phyloP scores from a whole-genome alignment of 2,888 invertebrate genomes.

The Aquatica leii region DNA sequence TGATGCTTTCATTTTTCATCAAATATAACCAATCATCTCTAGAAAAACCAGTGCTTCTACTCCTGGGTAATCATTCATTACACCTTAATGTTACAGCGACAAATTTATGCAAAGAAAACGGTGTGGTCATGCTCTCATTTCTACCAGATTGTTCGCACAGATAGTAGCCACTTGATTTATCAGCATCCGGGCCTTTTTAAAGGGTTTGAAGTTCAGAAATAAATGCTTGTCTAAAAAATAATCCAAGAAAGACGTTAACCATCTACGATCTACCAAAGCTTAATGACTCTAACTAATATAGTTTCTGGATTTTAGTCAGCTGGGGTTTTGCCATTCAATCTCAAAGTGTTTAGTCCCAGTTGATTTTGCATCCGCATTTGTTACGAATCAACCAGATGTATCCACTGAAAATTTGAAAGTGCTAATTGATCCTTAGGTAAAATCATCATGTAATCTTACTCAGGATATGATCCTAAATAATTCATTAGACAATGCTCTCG shows the following conservation, averaged over 20 bases:
- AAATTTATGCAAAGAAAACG: background rate
- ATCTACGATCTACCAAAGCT: constrained; percentile 57
- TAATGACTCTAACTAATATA: constrained; percentile 53
- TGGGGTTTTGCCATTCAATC: constrained; percentile 52
- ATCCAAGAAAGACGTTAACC: constrained; percentile 55
- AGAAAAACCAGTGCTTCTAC: constrained; percentile 12
- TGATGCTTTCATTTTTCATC: background rate
- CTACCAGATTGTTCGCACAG: background rate
- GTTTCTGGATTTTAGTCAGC: constrained; percentile 49
- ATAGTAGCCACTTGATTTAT: constrained; percentile 9
- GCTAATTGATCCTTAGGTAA: constrained; percentile 4
- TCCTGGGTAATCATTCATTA: constrained; percentile 7
- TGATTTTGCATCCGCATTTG: constrained; percentile 47
- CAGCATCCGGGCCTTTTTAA: constrained; percentile 1
- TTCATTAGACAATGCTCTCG: constrained; percentile 8
- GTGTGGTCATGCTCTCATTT: background rate
- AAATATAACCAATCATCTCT: background rate
- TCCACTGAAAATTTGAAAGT: constrained; percentile 1
- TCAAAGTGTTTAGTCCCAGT: constrained; percentile 48
- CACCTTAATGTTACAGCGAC: constrained; percentile 7
- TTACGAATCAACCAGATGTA: constrained; percentile 41
- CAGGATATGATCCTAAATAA: background rate
- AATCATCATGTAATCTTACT: background rate
- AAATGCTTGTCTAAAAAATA: constrained; percentile 51
- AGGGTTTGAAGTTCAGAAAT: constrained; percentile 24